Percentiles rank a stretch among this genome's conserved stretches.
Conservation (phyloP, 2,113 vertebrate species). For the Cygnus atratus region DNA sequence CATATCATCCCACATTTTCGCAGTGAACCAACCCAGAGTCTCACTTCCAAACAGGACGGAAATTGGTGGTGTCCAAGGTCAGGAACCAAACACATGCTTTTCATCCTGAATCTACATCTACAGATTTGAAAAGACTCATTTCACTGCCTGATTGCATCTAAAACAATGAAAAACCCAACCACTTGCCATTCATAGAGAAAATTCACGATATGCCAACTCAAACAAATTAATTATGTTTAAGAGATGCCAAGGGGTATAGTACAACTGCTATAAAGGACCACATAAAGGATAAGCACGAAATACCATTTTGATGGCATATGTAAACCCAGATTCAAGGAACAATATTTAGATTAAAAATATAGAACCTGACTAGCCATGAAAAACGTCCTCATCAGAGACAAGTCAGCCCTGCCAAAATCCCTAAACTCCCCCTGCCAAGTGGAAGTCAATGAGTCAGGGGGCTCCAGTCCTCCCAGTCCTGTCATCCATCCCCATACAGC, state of each 20-base stretch:
- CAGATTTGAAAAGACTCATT: not conserved
- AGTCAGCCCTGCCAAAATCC: not conserved
- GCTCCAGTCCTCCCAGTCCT: too few relatives aligned
- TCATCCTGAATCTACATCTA: not conserved
- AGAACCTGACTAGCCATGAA: not conserved
- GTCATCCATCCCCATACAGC: not conserved
- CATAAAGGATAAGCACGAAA: not conserved
- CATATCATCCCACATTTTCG: not conserved
- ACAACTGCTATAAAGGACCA: not conserved
- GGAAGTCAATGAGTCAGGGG: not conserved
- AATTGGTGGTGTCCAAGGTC: not conserved
- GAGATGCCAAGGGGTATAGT: constrained; percentile 8
- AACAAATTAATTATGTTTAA: not conserved
- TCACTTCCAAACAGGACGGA: not conserved
- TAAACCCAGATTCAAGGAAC: not conserved
- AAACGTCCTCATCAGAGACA: not conserved
- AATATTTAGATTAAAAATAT: not conserved
- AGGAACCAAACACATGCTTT: not conserved
- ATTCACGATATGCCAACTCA: not conserved
- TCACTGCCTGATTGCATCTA: not conserved
- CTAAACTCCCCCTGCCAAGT: not conserved
- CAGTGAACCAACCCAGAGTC: not conserved
- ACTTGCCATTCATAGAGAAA: not conserved
- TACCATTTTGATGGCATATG: not conserved
- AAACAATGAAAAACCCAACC: not conserved